Evolutionary conservation across 1,140 invertebrate species (phyloP).

Genomic region (Drosophila fuyamai): DNA sequence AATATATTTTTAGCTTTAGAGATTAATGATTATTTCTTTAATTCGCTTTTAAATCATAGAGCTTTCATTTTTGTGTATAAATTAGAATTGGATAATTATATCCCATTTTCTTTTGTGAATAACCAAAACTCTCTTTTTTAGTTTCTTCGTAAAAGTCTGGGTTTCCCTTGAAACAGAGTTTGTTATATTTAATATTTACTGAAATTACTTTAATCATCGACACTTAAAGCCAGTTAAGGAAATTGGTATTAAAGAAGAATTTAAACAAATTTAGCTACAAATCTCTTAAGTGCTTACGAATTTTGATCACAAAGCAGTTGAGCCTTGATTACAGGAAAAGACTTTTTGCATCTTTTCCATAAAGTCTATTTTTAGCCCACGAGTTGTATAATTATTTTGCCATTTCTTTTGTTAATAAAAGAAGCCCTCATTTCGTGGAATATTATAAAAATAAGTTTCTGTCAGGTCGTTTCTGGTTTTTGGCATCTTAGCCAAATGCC

Average conservation of each 20-base stretch:
- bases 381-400: conserved; percentile 37
- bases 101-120: too few relatives aligned
- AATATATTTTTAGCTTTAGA: not conserved
- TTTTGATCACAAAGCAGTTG: too few relatives aligned
- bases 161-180: too few relatives aligned
- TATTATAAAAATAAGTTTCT: conserved; percentile 29
- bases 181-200: too few relatives aligned
- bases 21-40: not conserved
- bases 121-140: too few relatives aligned
- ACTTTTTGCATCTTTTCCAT: not conserved
- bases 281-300: not conserved
- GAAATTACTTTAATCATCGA: too few relatives aligned
- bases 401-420: conserved; percentile 25
- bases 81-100: too few relatives aligned
- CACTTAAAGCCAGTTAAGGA: too few relatives aligned
- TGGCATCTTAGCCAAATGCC: conserved; percentile 32
- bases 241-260: not conserved
- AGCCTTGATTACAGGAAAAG: conserved; percentile 20
- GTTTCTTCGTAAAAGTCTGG: too few relatives aligned
- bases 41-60: not conserved
- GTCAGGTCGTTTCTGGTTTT: conserved; percentile 23
- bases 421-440: conserved; percentile 23
- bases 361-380: conserved; percentile 20
- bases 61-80: too few relatives aligned
- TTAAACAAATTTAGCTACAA: not conserved